Conservation (phyloP, 2,888 invertebrate species). For the Reticulitermes lucifugus region DNA sequence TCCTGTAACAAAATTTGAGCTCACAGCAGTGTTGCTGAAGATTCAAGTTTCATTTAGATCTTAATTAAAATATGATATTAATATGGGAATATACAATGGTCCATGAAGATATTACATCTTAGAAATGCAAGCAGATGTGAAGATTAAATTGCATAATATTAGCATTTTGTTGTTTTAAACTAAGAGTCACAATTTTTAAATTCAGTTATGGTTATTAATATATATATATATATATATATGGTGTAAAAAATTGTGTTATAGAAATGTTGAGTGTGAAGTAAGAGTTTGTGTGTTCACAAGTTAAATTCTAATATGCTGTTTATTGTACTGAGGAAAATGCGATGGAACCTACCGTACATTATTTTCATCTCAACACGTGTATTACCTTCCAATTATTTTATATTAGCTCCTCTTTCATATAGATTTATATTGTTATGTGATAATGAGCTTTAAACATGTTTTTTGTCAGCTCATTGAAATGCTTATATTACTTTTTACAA, state of each 20-base stretch:
- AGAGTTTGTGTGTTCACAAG: background rate
- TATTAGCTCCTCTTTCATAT: background rate
- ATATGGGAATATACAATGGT: background rate
- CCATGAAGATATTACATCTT: no score
- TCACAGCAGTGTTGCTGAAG: background rate
- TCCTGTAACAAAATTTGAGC: no score
- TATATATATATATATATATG: background rate
- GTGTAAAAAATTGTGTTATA: background rate
- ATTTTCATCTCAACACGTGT: background rate
- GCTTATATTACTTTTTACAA: slow-evolving; percentile 9
- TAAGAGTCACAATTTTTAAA: background rate
- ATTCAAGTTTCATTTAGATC: background rate
- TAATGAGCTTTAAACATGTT: background rate
- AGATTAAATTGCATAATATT: background rate
- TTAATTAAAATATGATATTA: background rate
- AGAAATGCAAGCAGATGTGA: background rate
- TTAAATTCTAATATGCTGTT: background rate
- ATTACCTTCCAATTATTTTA: background rate
- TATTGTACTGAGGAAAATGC: background rate
- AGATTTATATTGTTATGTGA: background rate
- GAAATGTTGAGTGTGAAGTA: background rate
- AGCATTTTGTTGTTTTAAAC: background rate
- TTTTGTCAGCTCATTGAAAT: background rate
- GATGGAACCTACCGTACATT: background rate
- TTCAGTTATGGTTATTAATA: background rate